These are phyloP conservation scores for Miltochrista miniata DNA, from an alignment of 2,888 invertebrate species.

Conservation along the genomic window DNA sequence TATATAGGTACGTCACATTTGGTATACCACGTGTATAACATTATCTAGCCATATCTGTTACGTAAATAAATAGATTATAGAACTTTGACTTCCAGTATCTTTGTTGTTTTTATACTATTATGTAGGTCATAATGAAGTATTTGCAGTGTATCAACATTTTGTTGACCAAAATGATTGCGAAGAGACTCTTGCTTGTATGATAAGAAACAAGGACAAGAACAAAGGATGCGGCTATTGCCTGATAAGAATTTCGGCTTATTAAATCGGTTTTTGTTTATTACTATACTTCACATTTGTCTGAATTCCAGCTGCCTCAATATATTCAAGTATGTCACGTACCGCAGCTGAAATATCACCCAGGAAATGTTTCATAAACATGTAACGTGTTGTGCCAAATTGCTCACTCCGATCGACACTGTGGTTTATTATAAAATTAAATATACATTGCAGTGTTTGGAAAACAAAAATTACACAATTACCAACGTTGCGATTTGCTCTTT, in stretches of 20 bases:
- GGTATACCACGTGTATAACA: constrained; percentile 11
- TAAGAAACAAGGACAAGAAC: too few species aligned
- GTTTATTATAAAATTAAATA: too few species aligned
- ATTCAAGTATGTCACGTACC: background rate
- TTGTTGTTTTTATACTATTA: constrained; percentile 14
- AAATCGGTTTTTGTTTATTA: background rate
- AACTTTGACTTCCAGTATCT: constrained; percentile 18
- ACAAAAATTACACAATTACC: too few species aligned
- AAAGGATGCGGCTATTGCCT: too few species aligned
- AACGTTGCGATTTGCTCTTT: too few species aligned
- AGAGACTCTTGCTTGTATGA: background rate
- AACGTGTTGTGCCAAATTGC: background rate
- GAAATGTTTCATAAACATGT: background rate
- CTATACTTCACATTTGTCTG: background rate
- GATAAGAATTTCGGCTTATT: background rate
- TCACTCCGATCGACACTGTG: too few species aligned
- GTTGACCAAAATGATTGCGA: background rate
- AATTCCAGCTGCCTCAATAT: background rate
- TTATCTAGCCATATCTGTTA: constrained; percentile 17
- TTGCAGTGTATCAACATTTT: background rate
- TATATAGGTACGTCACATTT: constrained; percentile 21
- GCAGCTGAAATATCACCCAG: constrained; percentile 1
- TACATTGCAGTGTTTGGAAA: too few species aligned
- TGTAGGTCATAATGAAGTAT: constrained; percentile 20
- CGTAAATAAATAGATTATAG: constrained; percentile 20